Evolutionary conservation across 2,113 vertebrate species (phyloP).

Genomic region (Cottus gobio): DNA sequence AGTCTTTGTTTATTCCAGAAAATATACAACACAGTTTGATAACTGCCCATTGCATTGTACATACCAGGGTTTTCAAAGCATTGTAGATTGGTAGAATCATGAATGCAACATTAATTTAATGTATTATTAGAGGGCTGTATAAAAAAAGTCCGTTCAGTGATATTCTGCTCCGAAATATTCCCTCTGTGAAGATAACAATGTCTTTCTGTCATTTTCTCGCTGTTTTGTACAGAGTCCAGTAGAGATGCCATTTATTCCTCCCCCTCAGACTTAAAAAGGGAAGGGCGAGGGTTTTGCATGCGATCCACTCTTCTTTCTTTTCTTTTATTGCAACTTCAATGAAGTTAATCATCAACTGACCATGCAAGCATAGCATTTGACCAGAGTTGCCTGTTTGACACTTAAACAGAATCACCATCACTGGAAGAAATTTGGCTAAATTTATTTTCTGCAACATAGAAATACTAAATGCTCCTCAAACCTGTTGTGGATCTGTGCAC

Average conservation of each 20-base stretch:
- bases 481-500: slow-evolving; percentile 48
- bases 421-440: slow-evolving; percentile 42
- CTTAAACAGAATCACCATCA: slow-evolving; percentile 37
- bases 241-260: slow-evolving; percentile 24
- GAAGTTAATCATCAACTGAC: slow-evolving; percentile 72
- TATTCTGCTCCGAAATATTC: slow-evolving; percentile 45
- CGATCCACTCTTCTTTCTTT: slow-evolving; percentile 28
- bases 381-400: slow-evolving; percentile 75
- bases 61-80: slow-evolving; percentile 45
- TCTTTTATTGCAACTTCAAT: slow-evolving; percentile 75
- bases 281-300: slow-evolving; percentile 65
- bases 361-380: slow-evolving; percentile 53
- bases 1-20: slow-evolving; percentile 36
- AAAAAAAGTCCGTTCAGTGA: slow-evolving; percentile 38
- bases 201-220: slow-evolving; percentile 43
- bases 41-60: slow-evolving; percentile 51
- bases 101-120: slow-evolving; percentile 18
- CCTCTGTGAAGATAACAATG: slow-evolving; percentile 44
- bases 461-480: slow-evolving; percentile 61
- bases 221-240: slow-evolving; percentile 58
- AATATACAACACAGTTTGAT: neutral
- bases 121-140: slow-evolving; percentile 45
- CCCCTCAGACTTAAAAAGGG: slow-evolving; percentile 29
- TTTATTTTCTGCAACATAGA: slow-evolving; percentile 55
- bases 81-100: slow-evolving; percentile 17